Base-by-base conservation (phyloP, 2,797 vertebrate genomes). In the Tapera naevia region DNA sequence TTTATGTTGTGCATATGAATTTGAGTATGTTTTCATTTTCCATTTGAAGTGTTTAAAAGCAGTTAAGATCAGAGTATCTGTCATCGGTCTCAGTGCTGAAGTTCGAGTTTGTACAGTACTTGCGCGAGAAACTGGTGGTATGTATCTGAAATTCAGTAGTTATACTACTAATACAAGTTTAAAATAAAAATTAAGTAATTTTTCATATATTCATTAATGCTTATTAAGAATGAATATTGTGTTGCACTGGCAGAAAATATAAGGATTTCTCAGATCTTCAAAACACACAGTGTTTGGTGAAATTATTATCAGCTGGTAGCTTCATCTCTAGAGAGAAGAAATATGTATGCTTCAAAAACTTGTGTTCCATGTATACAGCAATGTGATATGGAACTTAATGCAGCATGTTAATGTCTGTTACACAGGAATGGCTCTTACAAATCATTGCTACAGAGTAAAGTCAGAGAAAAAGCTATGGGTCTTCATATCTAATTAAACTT, bases 21-120 rank as follows among this genome's bases (percentile, higher is more conserved):
- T 79, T 91, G 43, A 58, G 13, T 74, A 32, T 90, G 43, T 13
- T 96, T 82, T 89, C 66, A 94, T 95, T 89, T 86, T 95, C 76
- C 65, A n/a, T 88, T 85, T 71, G n/a, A 97, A 99, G 99, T 98
- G 96, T 37, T 98, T 99, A 91, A 99, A 99, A 97, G 95, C 98
- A 11, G 97, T 98, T 82, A 99, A 99, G 97, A 98, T 99, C 73
- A 98, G 99, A 86, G 99, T 99, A 64, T 99, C 99, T 45, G 97
- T 99, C 33, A 99, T 99, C 1, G 99, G 99, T 53, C 97, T 99
- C 45, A 99, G 99, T 41, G 99, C 99, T 11, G 99, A 99, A 96
- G 99, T 99, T 90, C 98, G 99, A 27, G 99, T 99, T 84, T 99
- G 99, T 76, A 99, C 99, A 17, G 97, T 99, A 28, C 97, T 99